Conservation (phyloP, 2,888 invertebrate species). For the Gryllus longicercus region DNA sequence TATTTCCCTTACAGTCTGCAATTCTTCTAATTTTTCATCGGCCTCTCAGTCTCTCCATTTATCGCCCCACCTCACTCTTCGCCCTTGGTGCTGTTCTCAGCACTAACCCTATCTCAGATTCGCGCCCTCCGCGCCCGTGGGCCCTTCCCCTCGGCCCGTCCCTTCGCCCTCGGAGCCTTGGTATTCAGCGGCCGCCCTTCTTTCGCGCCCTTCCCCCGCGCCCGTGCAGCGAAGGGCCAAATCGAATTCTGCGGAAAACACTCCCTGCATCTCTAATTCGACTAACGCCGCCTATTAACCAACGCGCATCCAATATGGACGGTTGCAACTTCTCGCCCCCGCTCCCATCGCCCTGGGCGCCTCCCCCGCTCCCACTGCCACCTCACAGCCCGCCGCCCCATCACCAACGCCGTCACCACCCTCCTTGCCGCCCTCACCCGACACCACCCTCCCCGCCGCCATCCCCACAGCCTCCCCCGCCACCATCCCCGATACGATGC, state of each 20-base stretch:
- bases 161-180: neutral
- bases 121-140: too few relatives aligned
- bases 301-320: neutral
- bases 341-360: too few relatives aligned
- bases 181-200: neutral
- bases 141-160: neutral
- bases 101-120: neutral
- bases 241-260: conserved; percentile 4
- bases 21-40: too few relatives aligned
- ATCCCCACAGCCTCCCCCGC: too few relatives aligned
- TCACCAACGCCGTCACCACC: too few relatives aligned
- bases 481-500: too few relatives aligned
- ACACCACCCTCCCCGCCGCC: too few relatives aligned
- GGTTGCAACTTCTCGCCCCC: too few relatives aligned
- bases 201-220: neutral
- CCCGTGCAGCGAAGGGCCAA: neutral
- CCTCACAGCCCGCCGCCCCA: too few relatives aligned
- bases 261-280: neutral
- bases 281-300: neutral
- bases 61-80: neutral
- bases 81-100: neutral
- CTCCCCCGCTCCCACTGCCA: too few relatives aligned
- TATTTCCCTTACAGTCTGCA: too few relatives aligned
- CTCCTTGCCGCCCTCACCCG: too few relatives aligned
- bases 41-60: neutral